Percentiles rank a stretch among this genome's conserved stretches.
Conservation (phyloP, 2,797 vertebrate genomes). For the Setipinna tenuifilis region DNA sequence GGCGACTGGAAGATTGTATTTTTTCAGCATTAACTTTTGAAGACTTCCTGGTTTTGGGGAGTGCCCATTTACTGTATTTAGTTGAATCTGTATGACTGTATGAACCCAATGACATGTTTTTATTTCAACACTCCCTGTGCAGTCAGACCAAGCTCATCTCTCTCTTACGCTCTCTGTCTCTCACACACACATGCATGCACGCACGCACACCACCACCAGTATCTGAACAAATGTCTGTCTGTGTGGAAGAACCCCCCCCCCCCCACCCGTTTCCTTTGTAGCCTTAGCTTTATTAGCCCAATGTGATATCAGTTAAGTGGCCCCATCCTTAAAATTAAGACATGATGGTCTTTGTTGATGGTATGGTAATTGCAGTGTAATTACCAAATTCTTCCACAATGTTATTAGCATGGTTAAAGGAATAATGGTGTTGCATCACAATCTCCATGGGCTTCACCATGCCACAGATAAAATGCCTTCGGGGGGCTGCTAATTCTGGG, state of each 20-base stretch:
- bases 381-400: neutral
- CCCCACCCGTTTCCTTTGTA: neutral
- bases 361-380: constrained; percentile 16
- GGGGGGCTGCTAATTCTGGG: neutral
- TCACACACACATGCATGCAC: neutral
- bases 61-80: too few species aligned
- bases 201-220: neutral
- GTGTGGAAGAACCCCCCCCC: too few species aligned
- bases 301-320: neutral
- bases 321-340: neutral
- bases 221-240: too few species aligned
- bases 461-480: neutral
- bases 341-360: neutral
- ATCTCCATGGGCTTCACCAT: neutral
- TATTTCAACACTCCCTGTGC: too few species aligned
- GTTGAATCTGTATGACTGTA: too few species aligned
- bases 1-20: too few species aligned
- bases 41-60: too few species aligned
- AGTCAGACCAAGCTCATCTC: too few species aligned
- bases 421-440: neutral
- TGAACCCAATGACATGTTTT: too few species aligned
- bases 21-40: too few species aligned
- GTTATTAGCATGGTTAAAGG: neutral
- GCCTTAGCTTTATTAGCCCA: constrained; percentile 1
- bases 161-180: too few species aligned